Evolutionary conservation across 2,113 vertebrate species (phyloP).

Genomic region (Onychorhynchus coronatus): DNA sequence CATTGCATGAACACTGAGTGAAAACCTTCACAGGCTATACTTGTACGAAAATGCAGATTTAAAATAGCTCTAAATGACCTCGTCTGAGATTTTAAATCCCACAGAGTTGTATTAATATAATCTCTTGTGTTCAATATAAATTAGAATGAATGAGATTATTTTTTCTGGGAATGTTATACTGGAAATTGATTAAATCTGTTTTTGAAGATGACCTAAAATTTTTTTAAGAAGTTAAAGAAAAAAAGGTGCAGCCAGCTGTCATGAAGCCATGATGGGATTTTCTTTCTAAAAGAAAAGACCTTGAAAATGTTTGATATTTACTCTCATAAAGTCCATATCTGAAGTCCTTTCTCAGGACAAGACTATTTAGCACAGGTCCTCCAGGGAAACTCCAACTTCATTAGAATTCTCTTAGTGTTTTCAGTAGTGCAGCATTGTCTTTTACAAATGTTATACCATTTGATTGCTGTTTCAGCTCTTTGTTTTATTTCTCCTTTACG

Average conservation of each 20-base stretch:
- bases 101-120: background rate
- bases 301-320: background rate
- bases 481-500: background rate
- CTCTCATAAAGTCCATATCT: background rate
- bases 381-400: background rate
- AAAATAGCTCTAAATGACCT: background rate
- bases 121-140: conserved; percentile 5
- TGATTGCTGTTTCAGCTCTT: background rate
- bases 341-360: background rate
- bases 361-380: background rate
- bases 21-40: background rate
- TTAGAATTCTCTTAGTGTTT: background rate
- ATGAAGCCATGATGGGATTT: background rate
- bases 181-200: background rate
- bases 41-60: background rate
- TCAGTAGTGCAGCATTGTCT: background rate
- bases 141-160: background rate
- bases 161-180: background rate
- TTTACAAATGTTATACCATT: background rate
- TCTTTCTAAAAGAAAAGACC: background rate
- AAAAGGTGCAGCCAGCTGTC: background rate
- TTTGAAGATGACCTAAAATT: background rate
- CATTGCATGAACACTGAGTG: background rate
- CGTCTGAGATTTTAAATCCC: conserved; percentile 13
- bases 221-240: background rate